phyloP scores from a whole-genome alignment of 2,113 vertebrate species.

The Datnioides undecimradiatus region DNA sequence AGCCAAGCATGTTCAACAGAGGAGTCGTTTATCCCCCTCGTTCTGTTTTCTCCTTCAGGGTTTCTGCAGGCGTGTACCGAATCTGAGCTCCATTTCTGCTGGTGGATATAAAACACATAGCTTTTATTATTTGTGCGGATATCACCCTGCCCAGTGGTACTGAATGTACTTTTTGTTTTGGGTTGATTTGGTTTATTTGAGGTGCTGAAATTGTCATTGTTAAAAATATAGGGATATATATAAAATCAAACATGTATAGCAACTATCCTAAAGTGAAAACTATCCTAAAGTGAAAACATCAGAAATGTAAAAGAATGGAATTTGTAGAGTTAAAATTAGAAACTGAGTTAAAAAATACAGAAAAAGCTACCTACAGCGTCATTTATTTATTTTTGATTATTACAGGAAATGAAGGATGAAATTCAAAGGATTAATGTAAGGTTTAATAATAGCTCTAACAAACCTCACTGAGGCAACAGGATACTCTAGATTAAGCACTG shows the following conservation, averaged over 20 bases:
- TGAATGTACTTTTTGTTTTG: not conserved
- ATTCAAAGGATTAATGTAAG: not conserved
- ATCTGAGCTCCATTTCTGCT: constrained; percentile 27
- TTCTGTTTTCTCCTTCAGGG: constrained; percentile 32
- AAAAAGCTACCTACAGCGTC: not conserved
- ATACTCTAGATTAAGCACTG: not conserved
- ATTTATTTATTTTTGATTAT: constrained; percentile 6
- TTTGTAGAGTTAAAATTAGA: not conserved
- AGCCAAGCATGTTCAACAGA: constrained; percentile 55
- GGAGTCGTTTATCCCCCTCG: constrained; percentile 44
- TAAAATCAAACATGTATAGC: not conserved
- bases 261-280: not conserved
- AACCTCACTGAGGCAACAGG: not conserved
- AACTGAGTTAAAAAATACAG: not conserved
- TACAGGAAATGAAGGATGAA: not conserved
- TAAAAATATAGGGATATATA: not conserved
- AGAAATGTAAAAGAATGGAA: not conserved
- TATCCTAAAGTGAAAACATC: not conserved
- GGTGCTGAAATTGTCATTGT: not conserved
- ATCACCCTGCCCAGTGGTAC: not conserved
- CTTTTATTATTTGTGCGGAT: not conserved
- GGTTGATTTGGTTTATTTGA: not conserved
- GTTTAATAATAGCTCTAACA: not conserved
- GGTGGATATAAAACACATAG: not conserved
- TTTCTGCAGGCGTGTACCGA: constrained; percentile 18